Percentiles rank a stretch among this genome's conserved stretches.
These are phyloP conservation scores for Xiphias gladius DNA, from an alignment of 2,113 vertebrate species.

Conservation along the genomic window DNA sequence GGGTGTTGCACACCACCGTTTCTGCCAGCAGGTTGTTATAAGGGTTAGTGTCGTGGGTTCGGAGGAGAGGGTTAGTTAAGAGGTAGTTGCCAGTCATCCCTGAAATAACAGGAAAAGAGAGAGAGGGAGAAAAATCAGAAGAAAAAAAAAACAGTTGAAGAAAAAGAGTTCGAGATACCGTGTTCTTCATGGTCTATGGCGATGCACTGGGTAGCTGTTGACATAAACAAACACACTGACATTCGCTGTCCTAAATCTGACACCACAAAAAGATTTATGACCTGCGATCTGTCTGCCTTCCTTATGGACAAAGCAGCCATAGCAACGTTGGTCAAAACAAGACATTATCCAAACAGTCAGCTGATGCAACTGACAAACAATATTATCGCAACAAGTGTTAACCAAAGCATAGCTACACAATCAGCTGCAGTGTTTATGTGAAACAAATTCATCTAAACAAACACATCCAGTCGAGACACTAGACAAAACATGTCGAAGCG, in stretches of 20 bases:
- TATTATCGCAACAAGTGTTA: slow-evolving; percentile 59
- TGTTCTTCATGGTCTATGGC: slow-evolving; percentile 43
- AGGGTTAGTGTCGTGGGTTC: slow-evolving; percentile 99
- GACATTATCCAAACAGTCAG: slow-evolving; percentile 66
- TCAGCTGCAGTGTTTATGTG: slow-evolving; percentile 69
- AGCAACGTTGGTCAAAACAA: slow-evolving; percentile 49
- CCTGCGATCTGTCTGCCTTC: slow-evolving; percentile 38
- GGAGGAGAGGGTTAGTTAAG: slow-evolving; percentile 99
- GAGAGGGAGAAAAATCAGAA: slow-evolving; percentile 74
- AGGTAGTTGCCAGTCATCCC: slow-evolving; percentile 99
- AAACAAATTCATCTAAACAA: slow-evolving; percentile 70
- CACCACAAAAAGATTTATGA: slow-evolving; percentile 57
- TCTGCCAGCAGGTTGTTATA: slow-evolving; percentile 99
- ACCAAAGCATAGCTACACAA: slow-evolving; percentile 61
- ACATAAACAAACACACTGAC: slow-evolving; percentile 65
- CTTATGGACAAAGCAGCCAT: slow-evolving; percentile 45
- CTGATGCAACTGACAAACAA: slow-evolving; percentile 72
- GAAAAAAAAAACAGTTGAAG: slow-evolving; percentile 30
- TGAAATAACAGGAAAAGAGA: slow-evolving; percentile 91
- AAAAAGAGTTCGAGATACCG: slow-evolving; percentile 20
- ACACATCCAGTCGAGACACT: slow-evolving; percentile 56
- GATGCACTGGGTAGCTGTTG: slow-evolving; percentile 28
- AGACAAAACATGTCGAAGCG: slow-evolving; percentile 73
- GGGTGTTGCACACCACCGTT: slow-evolving; percentile 99
- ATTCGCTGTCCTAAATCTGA: slow-evolving; percentile 49